Evolutionary conservation across 2,888 invertebrate species (phyloP).

Genomic region (Trachelus troglodyta): DNA sequence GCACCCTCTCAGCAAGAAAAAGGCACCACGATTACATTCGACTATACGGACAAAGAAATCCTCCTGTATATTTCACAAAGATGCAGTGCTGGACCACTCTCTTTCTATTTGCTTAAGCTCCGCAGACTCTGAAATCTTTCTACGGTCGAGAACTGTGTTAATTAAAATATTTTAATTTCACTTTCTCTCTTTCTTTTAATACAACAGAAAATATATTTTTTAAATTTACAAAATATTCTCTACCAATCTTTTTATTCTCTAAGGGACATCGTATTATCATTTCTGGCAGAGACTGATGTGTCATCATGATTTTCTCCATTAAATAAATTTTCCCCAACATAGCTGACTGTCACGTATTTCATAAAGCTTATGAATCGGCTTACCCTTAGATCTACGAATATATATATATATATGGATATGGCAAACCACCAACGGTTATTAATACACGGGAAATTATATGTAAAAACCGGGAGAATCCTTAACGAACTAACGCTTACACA

Average conservation of each 20-base stretch:
- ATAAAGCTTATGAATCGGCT: background rate
- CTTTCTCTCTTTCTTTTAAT: background rate
- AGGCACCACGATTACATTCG: background rate
- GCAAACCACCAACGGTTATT: background rate
- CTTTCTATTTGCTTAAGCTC: background rate
- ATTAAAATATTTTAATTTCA: background rate
- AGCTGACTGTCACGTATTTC: background rate
- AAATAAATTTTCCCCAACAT: background rate
- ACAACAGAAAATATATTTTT: background rate
- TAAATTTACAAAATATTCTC: background rate
- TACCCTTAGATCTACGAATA: background rate
- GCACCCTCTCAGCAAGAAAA: conserved; percentile 7
- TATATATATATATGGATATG: background rate
- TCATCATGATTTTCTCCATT: background rate
- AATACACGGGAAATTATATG: background rate
- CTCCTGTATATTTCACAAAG: background rate
- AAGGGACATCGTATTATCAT: background rate
- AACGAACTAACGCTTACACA: background rate
- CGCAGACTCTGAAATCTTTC: background rate
- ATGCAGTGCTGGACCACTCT: background rate
- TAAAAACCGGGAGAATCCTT: background rate
- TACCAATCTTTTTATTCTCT: background rate
- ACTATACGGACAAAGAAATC: background rate
- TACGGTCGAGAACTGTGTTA: background rate
- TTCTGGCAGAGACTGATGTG: background rate